Evolutionary conservation across 2,888 invertebrate species (phyloP).

Genomic region (Ophion slaviceki): DNA sequence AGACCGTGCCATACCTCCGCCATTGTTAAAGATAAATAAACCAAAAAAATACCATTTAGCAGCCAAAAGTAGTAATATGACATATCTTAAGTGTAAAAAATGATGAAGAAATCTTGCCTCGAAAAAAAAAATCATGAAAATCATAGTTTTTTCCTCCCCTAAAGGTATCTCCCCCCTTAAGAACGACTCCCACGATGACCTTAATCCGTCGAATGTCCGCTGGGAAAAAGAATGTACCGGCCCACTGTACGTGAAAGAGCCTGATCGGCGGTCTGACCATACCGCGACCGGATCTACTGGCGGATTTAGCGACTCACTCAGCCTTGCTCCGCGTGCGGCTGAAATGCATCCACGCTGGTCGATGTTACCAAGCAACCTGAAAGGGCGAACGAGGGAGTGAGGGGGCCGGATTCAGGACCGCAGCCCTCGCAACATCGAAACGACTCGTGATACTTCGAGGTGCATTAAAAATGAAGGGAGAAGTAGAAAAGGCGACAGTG

Average conservation of each 20-base stretch:
- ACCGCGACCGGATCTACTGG: slow-evolving; percentile 42
- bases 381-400: neutral
- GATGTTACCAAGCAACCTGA: slow-evolving; percentile 59
- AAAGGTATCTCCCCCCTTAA: too few relatives aligned
- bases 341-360: slow-evolving; percentile 46
- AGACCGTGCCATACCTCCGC: too few relatives aligned
- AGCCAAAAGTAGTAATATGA: too few relatives aligned
- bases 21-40: too few relatives aligned
- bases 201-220: slow-evolving; percentile 5
- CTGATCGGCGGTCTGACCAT: slow-evolving; percentile 51
- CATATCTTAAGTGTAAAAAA: too few relatives aligned
- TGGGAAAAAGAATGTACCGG: neutral
- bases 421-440: slow-evolving; percentile 52
- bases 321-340: neutral
- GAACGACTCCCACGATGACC: neutral
- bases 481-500: slow-evolving; percentile 30
- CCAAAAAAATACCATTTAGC: too few relatives aligned
- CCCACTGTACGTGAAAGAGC: slow-evolving; percentile 10
- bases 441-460: slow-evolving; percentile 54
- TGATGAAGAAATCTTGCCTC: too few relatives aligned
- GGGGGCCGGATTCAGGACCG: slow-evolving; percentile 34
- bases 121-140: too few relatives aligned
- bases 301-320: slow-evolving; percentile 1
- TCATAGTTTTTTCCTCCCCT: too few relatives aligned
- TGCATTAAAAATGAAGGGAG: slow-evolving; percentile 46